Evolutionary conservation across 2,888 invertebrate species (phyloP).

Genomic region (Cataglyphis livida): DNA sequence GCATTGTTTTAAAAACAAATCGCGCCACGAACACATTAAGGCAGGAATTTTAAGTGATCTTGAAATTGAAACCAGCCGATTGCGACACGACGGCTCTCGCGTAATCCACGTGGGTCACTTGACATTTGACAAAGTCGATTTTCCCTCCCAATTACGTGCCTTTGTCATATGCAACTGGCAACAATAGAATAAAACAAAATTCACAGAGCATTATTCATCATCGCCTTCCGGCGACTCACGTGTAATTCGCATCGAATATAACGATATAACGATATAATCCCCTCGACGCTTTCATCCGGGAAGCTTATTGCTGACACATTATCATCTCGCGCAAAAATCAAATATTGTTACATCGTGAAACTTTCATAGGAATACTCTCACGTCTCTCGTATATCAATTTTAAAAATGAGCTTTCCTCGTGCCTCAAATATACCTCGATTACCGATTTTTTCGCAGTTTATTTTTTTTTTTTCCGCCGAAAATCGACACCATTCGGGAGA

Average conservation of each 20-base stretch:
- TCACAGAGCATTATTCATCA: constrained; percentile 19
- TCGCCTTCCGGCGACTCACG: background rate
- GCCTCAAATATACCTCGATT: background rate
- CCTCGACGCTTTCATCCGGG: background rate
- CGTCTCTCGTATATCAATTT: background rate
- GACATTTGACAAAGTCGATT: constrained; percentile 2
- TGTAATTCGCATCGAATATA: background rate
- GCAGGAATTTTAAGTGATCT: background rate
- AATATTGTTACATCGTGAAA: background rate
- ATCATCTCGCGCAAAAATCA: background rate
- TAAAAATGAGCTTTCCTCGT: background rate
- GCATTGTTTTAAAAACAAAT: background rate
- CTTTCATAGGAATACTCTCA: background rate
- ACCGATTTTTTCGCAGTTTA: background rate
- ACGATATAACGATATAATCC: background rate
- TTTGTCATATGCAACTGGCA: background rate
- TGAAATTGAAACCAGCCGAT: constrained; percentile 27
- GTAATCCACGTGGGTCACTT: constrained; percentile 4
- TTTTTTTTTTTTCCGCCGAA: background rate
- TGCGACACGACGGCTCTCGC: background rate
- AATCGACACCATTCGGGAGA: constrained; percentile 12
- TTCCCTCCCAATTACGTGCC: background rate
- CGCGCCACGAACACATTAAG: background rate
- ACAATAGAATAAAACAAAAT: background rate
- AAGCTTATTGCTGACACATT: background rate